phyloP scores from a whole-genome alignment of 2,888 invertebrate species.

The Aelia acuminata region DNA sequence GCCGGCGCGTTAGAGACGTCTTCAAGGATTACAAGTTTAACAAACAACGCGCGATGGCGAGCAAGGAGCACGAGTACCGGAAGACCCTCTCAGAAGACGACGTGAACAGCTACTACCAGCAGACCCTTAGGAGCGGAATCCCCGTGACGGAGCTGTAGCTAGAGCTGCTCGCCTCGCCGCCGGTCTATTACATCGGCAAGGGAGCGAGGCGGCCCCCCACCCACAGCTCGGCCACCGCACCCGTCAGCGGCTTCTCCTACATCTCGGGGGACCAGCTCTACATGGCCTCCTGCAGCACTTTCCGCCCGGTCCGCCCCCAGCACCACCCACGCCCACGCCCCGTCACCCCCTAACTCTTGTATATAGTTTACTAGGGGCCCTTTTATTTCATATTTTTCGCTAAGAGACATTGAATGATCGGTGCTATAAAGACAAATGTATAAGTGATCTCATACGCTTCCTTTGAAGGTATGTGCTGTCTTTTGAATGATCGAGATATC shows the following conservation, averaged over 20 bases:
- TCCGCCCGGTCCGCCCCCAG: conserved; percentile 62
- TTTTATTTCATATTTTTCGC: not conserved
- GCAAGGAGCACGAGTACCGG: conserved; percentile 90
- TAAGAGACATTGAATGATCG: not conserved
- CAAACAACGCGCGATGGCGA: conserved; percentile 76
- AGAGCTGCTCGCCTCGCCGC: conserved; percentile 92
- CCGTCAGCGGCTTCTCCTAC: conserved; percentile 83
- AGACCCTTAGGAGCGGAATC: conserved; percentile 77
- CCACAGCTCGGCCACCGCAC: conserved; percentile 71
- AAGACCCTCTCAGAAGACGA: conserved; percentile 92
- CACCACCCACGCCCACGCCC: conserved; percentile 58
- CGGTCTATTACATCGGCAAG: conserved; percentile 70
- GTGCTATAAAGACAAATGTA: not conserved
- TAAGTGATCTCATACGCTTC: conserved; percentile 8
- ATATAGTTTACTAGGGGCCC: not conserved
- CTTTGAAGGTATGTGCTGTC: conserved; percentile 10
- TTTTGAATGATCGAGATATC: not conserved
- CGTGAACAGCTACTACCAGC: conserved; percentile 75
- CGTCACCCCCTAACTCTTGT: conserved; percentile 50
- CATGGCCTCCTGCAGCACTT: conserved; percentile 64
- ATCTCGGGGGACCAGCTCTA: conserved; percentile 75
- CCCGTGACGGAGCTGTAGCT: conserved; percentile 96
- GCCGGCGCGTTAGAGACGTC: conserved; percentile 84
- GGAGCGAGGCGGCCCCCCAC: conserved; percentile 68
- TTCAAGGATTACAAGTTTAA: conserved; percentile 88